Evolutionary conservation across 2,113 vertebrate genomes (phyloP).

Genomic region (Sigmodon hispidus): DNA sequence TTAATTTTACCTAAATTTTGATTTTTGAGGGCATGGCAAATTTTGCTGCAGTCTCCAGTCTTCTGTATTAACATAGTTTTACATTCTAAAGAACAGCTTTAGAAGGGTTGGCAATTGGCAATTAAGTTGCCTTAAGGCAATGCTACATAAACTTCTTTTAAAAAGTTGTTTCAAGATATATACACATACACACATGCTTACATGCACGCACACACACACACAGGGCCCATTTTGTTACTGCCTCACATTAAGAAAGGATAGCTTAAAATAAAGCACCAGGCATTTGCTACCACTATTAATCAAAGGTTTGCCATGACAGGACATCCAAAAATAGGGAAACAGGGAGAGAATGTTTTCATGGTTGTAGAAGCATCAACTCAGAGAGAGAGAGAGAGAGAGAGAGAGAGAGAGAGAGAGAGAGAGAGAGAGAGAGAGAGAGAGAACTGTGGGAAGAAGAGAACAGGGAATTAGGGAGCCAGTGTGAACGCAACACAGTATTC

Average conservation of each 20-base stretch:
- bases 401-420: neutral
- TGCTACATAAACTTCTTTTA: slow-evolving; percentile 31
- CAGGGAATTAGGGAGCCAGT: neutral
- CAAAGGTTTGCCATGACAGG: neutral
- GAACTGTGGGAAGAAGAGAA: neutral
- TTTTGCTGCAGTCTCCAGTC: neutral
- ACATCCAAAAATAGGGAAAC: neutral
- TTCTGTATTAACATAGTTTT: slow-evolving; percentile 45
- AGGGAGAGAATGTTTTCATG: neutral
- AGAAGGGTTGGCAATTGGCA: neutral
- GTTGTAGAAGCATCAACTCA: slow-evolving; percentile 22
- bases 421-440: slow-evolving; percentile 10
- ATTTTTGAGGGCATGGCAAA: slow-evolving; percentile 1
- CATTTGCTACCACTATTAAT: neutral
- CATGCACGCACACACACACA: neutral
- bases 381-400: neutral
- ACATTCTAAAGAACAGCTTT: neutral
- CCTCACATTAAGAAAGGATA: neutral
- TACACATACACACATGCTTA: neutral
- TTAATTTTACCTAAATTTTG: slow-evolving; percentile 54
- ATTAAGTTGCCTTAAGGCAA: slow-evolving; percentile 12
- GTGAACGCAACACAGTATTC: neutral
- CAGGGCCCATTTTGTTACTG: neutral
- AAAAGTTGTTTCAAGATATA: neutral
- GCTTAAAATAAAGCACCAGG: neutral